These are phyloP conservation scores for Paraplagusia blochii DNA, from an alignment of 2,113 vertebrate genomes.

Conservation along the genomic window DNA sequence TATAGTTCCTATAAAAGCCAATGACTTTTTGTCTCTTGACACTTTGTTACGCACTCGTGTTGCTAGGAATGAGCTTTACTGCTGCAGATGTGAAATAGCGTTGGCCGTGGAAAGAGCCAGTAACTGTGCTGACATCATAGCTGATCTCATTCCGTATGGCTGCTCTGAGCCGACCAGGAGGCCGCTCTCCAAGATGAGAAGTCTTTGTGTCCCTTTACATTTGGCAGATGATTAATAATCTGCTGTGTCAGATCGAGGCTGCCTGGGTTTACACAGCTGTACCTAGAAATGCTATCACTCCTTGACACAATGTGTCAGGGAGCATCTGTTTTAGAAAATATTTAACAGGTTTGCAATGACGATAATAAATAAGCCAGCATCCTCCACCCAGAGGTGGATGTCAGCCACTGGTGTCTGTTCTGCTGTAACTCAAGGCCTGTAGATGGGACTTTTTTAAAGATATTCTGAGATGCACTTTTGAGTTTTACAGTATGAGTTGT, in stretches of 20 bases:
- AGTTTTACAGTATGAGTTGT: slow-evolving; percentile 22
- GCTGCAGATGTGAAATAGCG: slow-evolving; percentile 43
- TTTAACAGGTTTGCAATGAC: slow-evolving; percentile 40
- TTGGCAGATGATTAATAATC: slow-evolving; percentile 51
- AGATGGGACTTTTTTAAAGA: no score
- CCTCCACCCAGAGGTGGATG: slow-evolving; percentile 41
- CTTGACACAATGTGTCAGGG: slow-evolving; percentile 47
- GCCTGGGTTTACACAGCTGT: slow-evolving; percentile 60
- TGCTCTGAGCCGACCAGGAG: slow-evolving; percentile 33
- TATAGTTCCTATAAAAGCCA: background rate
- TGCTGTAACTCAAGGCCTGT: slow-evolving; percentile 31
- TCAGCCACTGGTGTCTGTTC: slow-evolving; percentile 42
- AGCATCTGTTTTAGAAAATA: slow-evolving; percentile 63
- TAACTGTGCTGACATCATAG: slow-evolving; percentile 18
- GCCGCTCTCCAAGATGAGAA: slow-evolving; percentile 40
- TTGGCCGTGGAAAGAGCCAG: slow-evolving; percentile 51
- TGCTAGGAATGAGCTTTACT: slow-evolving; percentile 28
- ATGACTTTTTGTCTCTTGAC: background rate
- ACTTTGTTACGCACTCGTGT: slow-evolving; percentile 9
- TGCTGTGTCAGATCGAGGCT: slow-evolving; percentile 37
- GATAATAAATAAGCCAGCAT: slow-evolving; percentile 46
- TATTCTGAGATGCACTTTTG: no score
- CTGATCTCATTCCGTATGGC: slow-evolving; percentile 60
- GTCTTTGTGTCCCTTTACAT: slow-evolving; percentile 56
- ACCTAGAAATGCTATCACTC: slow-evolving; percentile 54